These are phyloP conservation scores for Rhinolophus ferrumequinum DNA, from an alignment of 2,113 vertebrate genomes.

Conservation along the genomic window DNA sequence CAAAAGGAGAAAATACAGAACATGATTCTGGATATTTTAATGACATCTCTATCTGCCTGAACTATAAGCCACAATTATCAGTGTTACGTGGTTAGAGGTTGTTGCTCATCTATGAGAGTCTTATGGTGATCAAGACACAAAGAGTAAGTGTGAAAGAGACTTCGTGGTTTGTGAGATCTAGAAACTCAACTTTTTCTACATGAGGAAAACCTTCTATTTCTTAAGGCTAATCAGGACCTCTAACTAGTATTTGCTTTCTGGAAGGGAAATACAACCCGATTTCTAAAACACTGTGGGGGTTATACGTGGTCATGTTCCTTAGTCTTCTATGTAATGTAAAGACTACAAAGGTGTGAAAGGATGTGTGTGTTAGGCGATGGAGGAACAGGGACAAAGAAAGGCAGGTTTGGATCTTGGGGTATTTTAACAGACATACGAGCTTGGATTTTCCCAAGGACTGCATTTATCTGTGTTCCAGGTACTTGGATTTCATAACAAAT, in stretches of 20 bases:
- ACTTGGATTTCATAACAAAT: neutral
- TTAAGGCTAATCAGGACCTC: neutral
- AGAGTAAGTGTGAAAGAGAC: neutral
- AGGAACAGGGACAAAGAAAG: neutral
- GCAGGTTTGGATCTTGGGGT: neutral
- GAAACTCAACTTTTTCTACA: neutral
- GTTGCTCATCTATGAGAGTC: neutral
- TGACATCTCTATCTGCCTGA: neutral
- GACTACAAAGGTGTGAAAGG: neutral
- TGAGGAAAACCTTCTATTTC: neutral
- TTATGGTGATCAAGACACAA: neutral
- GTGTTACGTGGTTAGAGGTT: neutral
- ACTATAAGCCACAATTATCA: neutral
- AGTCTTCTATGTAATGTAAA: neutral
- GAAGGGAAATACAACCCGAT: neutral
- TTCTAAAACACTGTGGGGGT: neutral
- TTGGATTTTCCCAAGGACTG: neutral
- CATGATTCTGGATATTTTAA: neutral
- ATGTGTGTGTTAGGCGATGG: neutral
- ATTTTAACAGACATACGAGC: neutral
- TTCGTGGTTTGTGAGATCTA: neutral
- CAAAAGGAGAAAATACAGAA: slow-evolving; percentile 40
- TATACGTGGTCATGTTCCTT: neutral
- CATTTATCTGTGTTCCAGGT: neutral
- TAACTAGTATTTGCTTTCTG: neutral